Evolutionary conservation across 2,797 vertebrate species (phyloP).

Genomic region (Loris lydekkerianus): DNA sequence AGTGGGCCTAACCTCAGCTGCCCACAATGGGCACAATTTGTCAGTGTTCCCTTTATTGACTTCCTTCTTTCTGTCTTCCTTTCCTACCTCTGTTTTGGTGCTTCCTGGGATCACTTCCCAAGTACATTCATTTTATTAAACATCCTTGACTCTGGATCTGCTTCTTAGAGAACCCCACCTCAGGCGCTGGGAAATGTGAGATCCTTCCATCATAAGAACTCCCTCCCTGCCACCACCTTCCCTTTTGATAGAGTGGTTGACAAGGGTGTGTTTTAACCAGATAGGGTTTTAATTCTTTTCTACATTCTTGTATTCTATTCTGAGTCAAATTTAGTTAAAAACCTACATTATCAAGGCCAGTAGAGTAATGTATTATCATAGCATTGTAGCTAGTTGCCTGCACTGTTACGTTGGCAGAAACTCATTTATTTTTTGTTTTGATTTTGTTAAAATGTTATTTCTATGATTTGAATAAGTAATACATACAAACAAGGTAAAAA

Average conservation of each 20-base stretch:
- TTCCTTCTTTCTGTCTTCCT: not conserved
- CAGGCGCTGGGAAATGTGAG: not conserved
- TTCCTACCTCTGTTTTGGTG: not conserved
- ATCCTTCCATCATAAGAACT: not conserved
- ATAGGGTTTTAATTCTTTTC: not conserved
- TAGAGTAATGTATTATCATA: not conserved
- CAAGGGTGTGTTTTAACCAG: not conserved
- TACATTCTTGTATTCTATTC: not conserved
- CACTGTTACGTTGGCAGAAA: not conserved
- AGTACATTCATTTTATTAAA: not conserved
- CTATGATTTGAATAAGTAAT: not conserved
- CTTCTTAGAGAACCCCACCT: not conserved
- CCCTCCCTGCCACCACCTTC: not conserved
- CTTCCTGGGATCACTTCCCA: not conserved
- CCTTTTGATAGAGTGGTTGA: not conserved
- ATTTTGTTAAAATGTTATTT: slow-evolving; percentile 22
- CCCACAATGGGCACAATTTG: not conserved
- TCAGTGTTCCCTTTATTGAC: rapidly evolving
- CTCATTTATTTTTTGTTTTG: not conserved
- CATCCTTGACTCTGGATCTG: not conserved
- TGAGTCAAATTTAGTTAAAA: not conserved
- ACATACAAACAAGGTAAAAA: not conserved
- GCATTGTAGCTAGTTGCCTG: not conserved
- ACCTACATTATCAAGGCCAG: not conserved
- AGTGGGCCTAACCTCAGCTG: not conserved